Evolutionary conservation across 37 sponge, comb jelly and placozoan genomes (phyloP).

Genomic region (Aplysina aerophoba): DNA sequence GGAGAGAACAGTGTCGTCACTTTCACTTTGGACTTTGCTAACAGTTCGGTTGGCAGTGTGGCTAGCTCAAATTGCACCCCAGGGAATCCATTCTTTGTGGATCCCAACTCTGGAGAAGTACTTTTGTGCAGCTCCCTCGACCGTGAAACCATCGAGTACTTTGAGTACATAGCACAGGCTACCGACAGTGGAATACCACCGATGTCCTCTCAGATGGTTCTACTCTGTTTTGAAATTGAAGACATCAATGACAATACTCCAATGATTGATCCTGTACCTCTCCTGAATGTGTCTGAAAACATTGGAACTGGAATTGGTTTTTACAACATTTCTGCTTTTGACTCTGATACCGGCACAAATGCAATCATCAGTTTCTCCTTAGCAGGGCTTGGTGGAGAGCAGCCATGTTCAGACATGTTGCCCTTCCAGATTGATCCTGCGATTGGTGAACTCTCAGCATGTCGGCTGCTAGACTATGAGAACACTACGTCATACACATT

Average conservation of each 20-base stretch:
- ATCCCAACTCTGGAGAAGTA: conserved; percentile 46
- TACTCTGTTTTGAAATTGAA: conserved; percentile 47
- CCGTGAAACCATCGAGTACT: conserved; percentile 41
- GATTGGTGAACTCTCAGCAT: conserved; percentile 13
- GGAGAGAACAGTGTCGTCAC: conserved; percentile 50
- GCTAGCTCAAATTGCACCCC: conserved; percentile 17
- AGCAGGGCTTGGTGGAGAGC: not conserved
- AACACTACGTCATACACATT: not conserved
- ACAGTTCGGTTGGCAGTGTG: not conserved
- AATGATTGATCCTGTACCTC: conserved; percentile 46
- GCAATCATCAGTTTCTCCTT: conserved; percentile 37
- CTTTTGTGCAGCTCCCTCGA: conserved; percentile 54
- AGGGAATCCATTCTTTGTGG: conserved; percentile 38
- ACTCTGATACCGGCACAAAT: conserved; percentile 49
- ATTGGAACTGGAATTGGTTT: conserved; percentile 9
- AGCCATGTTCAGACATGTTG: not conserved
- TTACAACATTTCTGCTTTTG: conserved; percentile 35
- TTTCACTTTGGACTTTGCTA: conserved; percentile 38
- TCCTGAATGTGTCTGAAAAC: conserved; percentile 47
- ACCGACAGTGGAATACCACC: conserved; percentile 30
- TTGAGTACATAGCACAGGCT: conserved; percentile 50
- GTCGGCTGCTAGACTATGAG: conserved; percentile 34
- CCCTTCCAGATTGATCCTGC: conserved; percentile 29
- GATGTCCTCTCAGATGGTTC: conserved; percentile 28
- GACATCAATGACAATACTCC: conserved; percentile 89